These are phyloP conservation scores for Ochropacha duplaris DNA, from an alignment of 2,888 invertebrate species.

Conservation along the genomic window DNA sequence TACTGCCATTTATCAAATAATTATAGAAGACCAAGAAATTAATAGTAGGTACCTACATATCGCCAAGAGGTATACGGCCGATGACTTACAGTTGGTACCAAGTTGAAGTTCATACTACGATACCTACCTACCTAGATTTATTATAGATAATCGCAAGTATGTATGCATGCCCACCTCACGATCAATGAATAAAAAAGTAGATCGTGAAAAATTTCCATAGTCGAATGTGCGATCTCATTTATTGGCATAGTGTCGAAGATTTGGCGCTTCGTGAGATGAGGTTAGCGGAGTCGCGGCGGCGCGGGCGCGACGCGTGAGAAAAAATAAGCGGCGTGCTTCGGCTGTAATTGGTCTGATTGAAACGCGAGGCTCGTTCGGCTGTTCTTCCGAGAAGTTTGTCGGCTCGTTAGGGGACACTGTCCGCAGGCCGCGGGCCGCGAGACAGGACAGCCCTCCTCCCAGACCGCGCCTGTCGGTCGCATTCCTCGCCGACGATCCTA, in stretches of 20 bases:
- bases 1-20: too few species aligned
- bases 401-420: slow-evolving; percentile 73
- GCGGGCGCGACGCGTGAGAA: slow-evolving; percentile 53
- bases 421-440: slow-evolving; percentile 45
- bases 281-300: slow-evolving; percentile 29
- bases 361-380: slow-evolving; percentile 69
- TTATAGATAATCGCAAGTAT: too few species aligned
- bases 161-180: slow-evolving; percentile 20
- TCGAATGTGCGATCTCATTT: slow-evolving; percentile 47
- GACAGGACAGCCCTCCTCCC: slow-evolving; percentile 30
- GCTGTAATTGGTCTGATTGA: slow-evolving; percentile 81
- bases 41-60: too few species aligned
- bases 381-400: slow-evolving; percentile 69
- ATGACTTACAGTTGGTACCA: neutral
- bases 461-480: slow-evolving; percentile 29
- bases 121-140: neutral
- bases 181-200: slow-evolving; percentile 33
- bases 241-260: slow-evolving; percentile 23
- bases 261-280: slow-evolving; percentile 29
- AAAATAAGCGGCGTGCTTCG: slow-evolving; percentile 65
- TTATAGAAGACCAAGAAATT: too few species aligned
- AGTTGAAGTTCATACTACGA: neutral
- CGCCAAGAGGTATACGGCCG: neutral
- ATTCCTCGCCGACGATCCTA: slow-evolving; percentile 39
- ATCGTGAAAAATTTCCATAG: slow-evolving; percentile 45